phyloP scores from a whole-genome alignment of 37 sponge, comb jelly and placozoan species.

The Diacarnus erythraeanus region DNA sequence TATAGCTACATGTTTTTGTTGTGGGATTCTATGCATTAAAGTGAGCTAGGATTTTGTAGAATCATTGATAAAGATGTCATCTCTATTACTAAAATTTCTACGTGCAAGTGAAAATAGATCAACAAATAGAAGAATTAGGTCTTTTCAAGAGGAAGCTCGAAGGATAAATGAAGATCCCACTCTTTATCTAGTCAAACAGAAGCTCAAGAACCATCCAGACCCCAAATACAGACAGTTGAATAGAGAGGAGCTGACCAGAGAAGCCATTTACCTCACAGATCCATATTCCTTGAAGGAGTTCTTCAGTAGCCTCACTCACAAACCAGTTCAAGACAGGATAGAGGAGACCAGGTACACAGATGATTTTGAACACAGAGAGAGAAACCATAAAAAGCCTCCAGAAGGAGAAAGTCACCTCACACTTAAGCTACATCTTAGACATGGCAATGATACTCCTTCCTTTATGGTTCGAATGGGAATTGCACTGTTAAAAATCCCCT shows the following conservation, averaged over 20 bases:
- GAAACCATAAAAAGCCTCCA: neutral
- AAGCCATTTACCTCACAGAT: neutral
- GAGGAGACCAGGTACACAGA: neutral
- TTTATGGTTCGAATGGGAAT: neutral
- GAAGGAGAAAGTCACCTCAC: neutral
- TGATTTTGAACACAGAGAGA: neutral
- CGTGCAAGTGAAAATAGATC: neutral
- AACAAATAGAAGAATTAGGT: neutral
- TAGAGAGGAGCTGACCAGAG: neutral
- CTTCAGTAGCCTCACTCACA: neutral
- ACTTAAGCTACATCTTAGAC: neutral
- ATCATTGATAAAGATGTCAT: neutral
- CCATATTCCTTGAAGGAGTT: neutral
- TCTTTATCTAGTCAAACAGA: neutral
- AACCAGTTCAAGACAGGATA: neutral
- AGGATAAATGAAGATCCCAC: neutral
- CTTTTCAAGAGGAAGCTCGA: neutral
- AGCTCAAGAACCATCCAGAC: neutral
- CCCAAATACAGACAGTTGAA: neutral
- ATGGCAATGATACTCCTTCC: neutral
- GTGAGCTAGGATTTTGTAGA: too few species aligned
- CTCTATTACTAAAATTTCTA: neutral
- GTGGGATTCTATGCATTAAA: too few species aligned
- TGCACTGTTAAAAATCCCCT: neutral
- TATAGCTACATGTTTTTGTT: too few species aligned